Percentiles rank a stretch among this genome's conserved stretches.
phyloP scores from a whole-genome alignment of 2,797 vertebrate species.

The Myripristis jacobus region DNA sequence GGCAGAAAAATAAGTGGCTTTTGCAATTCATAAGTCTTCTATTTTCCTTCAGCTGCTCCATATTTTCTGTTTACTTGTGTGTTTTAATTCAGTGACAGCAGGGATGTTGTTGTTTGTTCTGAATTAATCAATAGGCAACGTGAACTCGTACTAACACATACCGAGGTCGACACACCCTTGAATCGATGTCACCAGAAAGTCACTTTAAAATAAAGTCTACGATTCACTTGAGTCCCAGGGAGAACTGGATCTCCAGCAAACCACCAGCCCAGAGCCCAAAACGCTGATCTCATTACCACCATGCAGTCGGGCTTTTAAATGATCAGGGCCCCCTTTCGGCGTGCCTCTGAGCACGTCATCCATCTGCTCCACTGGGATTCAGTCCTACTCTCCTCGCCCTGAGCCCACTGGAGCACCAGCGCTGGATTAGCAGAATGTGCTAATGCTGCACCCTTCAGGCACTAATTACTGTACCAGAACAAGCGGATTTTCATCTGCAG shows the following conservation, averaged over 20 bases:
- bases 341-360: constrained; percentile 67
- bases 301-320: constrained; percentile 75
- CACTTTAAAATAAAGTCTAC: constrained; percentile 39
- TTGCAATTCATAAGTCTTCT: no score
- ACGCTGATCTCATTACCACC: constrained; percentile 77
- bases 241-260: constrained; percentile 52
- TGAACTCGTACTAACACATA: constrained; percentile 32
- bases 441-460: constrained; percentile 71
- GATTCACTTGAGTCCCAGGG: constrained; percentile 23
- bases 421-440: constrained; percentile 70
- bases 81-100: not conserved
- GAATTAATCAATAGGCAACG: constrained; percentile 37
- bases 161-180: constrained; percentile 46
- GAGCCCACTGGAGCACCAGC: constrained; percentile 61
- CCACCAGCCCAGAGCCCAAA: constrained; percentile 65
- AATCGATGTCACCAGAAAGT: constrained; percentile 31
- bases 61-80: not conserved
- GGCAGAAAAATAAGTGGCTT: no score
- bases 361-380: constrained; percentile 73
- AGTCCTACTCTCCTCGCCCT: constrained; percentile 58
- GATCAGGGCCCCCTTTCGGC: constrained; percentile 56
- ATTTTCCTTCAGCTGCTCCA: no score
- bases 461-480: constrained; percentile 75
- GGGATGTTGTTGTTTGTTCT: constrained; percentile 11
- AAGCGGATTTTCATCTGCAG: constrained; percentile 64